Conservation (phyloP, 37 sponge, comb jelly and placozoan genomes). For the Eunapius fragilis region DNA sequence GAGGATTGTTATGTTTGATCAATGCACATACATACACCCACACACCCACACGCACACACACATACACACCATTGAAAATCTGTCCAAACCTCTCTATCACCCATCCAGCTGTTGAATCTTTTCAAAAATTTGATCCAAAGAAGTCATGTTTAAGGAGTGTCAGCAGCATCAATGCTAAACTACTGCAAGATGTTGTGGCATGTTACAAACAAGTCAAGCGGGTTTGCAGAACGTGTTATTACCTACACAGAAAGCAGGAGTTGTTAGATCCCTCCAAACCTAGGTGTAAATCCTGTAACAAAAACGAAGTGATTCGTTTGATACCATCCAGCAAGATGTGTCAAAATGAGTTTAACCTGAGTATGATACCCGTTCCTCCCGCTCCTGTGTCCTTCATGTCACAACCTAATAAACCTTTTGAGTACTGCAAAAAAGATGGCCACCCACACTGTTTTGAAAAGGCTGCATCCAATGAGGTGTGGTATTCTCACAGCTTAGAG, state of each 20-base stretch:
- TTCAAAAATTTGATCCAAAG: neutral
- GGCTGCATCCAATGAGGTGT: conserved; percentile 39
- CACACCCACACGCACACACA: no score
- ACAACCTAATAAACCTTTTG: conserved; percentile 53
- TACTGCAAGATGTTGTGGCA: conserved; percentile 20
- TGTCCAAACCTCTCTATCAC: no score
- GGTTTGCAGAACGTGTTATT: conserved; percentile 37
- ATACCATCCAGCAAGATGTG: conserved; percentile 33
- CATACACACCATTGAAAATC: no score
- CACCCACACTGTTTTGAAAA: conserved; percentile 45
- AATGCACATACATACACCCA: neutral
- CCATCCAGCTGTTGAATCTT: neutral
- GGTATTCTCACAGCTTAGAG: conserved; percentile 76
- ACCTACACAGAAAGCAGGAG: neutral
- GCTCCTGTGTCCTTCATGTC: neutral
- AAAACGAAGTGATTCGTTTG: conserved; percentile 15
- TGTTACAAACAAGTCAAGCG: conserved; percentile 10
- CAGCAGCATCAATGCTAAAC: neutral
- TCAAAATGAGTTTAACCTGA: conserved; percentile 7
- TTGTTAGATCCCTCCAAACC: neutral
- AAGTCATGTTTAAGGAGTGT: neutral
- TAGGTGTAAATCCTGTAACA: neutral
- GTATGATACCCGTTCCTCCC: conserved; percentile 6
- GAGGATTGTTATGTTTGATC: neutral
- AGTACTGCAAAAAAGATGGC: conserved; percentile 44